Base-by-base conservation (phyloP, 2,888 invertebrate genomes). In the Cheilosia soror region DNA sequence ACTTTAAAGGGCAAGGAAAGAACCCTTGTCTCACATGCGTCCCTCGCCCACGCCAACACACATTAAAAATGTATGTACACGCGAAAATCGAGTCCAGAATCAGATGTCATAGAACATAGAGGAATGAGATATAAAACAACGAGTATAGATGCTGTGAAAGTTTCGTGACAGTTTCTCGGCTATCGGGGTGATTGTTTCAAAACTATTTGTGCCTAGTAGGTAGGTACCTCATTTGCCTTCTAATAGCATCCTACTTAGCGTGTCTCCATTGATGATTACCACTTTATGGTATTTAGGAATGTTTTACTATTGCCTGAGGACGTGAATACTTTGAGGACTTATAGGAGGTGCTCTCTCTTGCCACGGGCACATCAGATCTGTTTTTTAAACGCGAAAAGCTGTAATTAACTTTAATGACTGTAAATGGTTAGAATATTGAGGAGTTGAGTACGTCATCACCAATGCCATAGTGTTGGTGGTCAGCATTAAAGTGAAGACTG, bases 391-490 rank as follows among this genome's bases (percentile, higher is more conserved):
- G 31, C 62, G 4, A 51, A 79, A 63, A 71, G 15, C 57, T 71
- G 72, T 44, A 47, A 79, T 76, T 84, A 80, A 42, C 47, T 66
- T 55, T 84, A 84, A 84, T 84, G 80, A 75, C 60, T 75, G 71
- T 75, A 84, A 84, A 53, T 69, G 65, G 69, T 69, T 55, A 49
- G 57, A 69, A 66, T 65, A 49, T 75, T 58, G 81, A 77, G 66
- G 77, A 78, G 77, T 60, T 62, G 47, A n/a, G n/a, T n/a, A 72
- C 69, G 80, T 85, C 84, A 76, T 72, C 84, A 51, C 80, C 75
- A 66, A 25, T 31, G 11, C 42, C 20, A n/a, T n/a, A 71, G 71
- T 57, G 29, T 53, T 79, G 80, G 53, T 76, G 84, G 84, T 75
- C 84, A 79, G 37, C 79, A 55, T 68, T 51, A 27, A 9, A 42